Conservation (phyloP, 2,113 vertebrate genomes). For the Tragelaphus strepsiceros region DNA sequence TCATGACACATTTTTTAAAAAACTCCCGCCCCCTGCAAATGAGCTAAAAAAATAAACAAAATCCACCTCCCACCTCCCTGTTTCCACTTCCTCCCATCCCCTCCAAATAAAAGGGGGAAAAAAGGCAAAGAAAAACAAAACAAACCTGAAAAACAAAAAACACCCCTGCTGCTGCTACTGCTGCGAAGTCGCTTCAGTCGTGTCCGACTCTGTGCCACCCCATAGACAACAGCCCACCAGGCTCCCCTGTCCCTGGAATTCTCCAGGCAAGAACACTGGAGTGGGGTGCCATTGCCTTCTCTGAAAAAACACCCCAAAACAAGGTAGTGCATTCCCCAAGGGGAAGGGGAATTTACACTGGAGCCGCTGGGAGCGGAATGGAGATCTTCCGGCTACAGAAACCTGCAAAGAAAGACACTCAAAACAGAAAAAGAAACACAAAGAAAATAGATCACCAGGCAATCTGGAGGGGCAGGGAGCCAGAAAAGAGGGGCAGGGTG, state of each 20-base stretch:
- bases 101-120: constrained; percentile 72
- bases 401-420: constrained; percentile 78
- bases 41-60: constrained; percentile 77
- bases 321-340: constrained; percentile 73
- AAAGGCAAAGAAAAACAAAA: constrained; percentile 60
- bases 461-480: constrained; percentile 67
- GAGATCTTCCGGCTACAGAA: constrained; percentile 74
- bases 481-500: constrained; percentile 16
- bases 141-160: constrained; percentile 54
- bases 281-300: too few species aligned
- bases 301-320: constrained; percentile 58
- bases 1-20: too few species aligned
- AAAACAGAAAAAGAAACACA: constrained; percentile 79
- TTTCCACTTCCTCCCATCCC: constrained; percentile 73
- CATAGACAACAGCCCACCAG: too few species aligned
- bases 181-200: too few species aligned
- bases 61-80: constrained; percentile 71
- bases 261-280: too few species aligned
- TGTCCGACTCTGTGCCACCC: too few species aligned
- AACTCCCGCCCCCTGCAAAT: constrained; percentile 71
- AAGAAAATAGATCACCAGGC: constrained; percentile 76
- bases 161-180: neutral
- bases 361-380: constrained; percentile 69
- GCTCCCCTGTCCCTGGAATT: too few species aligned
- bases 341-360: constrained; percentile 74